Percentiles rank a stretch among this genome's conserved stretches.
phyloP scores from a whole-genome alignment of 1,140 invertebrate genomes.

The Sarcophaga peregrina region DNA sequence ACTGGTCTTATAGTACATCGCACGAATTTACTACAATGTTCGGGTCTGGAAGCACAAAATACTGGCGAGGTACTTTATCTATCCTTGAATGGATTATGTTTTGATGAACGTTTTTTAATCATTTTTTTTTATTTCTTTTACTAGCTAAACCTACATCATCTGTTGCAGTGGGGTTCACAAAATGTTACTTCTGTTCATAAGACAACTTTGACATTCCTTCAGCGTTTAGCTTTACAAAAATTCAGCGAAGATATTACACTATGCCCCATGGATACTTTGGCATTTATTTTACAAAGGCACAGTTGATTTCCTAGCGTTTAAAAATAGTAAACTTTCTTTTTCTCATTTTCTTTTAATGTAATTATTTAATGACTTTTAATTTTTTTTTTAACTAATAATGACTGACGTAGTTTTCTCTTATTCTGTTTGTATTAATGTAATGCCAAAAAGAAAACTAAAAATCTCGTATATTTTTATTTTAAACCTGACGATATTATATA shows the following conservation, averaged over 20 bases:
- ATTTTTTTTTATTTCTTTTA: neutral
- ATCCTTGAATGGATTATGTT: too few species aligned
- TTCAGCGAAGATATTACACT: constrained; percentile 47
- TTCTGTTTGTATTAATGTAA: neutral
- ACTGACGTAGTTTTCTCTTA: neutral
- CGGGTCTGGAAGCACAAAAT: constrained; percentile 31
- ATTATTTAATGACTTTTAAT: too few species aligned
- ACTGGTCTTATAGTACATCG: constrained; percentile 72
- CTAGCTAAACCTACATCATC: constrained; percentile 43
- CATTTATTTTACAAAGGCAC: constrained; percentile 45
- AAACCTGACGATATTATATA: neutral
- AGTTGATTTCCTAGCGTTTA: constrained; percentile 14
- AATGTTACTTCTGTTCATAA: constrained; percentile 46
- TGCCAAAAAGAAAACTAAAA: neutral
- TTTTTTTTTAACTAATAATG: neutral
- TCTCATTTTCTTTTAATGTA: neutral
- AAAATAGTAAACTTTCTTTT: neutral
- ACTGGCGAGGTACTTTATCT: constrained; percentile 31
- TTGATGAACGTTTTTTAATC: neutral
- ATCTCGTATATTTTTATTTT: neutral
- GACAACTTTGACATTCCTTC: constrained; percentile 59
- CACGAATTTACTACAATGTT: constrained; percentile 71
- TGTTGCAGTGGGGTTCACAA: constrained; percentile 30
- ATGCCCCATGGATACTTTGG: constrained; percentile 58
- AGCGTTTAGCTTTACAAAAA: constrained; percentile 48